Evolutionary conservation across 2,888 invertebrate genomes (phyloP), one percentile per base, ranked within the genome.

Genomic region (Erpobdella octoculata): DNA sequence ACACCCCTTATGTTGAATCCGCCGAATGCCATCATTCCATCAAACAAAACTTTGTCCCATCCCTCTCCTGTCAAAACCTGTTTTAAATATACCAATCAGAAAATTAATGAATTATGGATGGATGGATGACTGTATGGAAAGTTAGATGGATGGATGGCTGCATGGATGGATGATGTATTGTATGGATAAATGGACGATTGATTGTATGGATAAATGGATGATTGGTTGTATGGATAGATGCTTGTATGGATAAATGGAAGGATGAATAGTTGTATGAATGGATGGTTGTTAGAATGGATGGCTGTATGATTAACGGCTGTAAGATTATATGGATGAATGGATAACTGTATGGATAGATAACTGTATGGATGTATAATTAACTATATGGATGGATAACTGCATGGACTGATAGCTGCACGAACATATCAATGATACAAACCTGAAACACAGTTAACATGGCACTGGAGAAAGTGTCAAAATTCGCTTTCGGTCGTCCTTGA

Each of bases 41-140:
- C 89, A 86, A 99, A 98, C 98, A 99, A 98, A 78, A 99, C 96
- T 87, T 96, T 96, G 85, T 99, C 99, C 98, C 98, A 98, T 88
- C 99, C 98, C 88, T 99, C 98, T 82, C 97, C 97, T 81, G 98
- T 99, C 85, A 99, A 87, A 85, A 99, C 97, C 95, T 97, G 86
- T 18, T n/a, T 67, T n/a, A n/a, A n/a, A n/a, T n/a, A n/a, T n/a
- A n/a, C n/a, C n/a, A n/a, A n/a, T n/a, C n/a, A n/a, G n/a, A n/a
- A 18, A 46, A 46, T 46, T 46, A 46, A 18, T 46, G 46, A 18
- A 18, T 46, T 46, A 46, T 18, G 46, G n/a, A n/a, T n/a, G n/a
- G n/a, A n/a, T n/a, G n/a, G n/a, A n/a, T n/a, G n/a, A n/a, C n/a
- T n/a, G n/a, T n/a, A n/a, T n/a, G n/a, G n/a, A n/a, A n/a, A n/a